A percentile compares a stretch with the other conserved stretches of the same genome.
Conservation (phyloP, 2,113 vertebrate species). For the Oenanthe melanoleuca region DNA sequence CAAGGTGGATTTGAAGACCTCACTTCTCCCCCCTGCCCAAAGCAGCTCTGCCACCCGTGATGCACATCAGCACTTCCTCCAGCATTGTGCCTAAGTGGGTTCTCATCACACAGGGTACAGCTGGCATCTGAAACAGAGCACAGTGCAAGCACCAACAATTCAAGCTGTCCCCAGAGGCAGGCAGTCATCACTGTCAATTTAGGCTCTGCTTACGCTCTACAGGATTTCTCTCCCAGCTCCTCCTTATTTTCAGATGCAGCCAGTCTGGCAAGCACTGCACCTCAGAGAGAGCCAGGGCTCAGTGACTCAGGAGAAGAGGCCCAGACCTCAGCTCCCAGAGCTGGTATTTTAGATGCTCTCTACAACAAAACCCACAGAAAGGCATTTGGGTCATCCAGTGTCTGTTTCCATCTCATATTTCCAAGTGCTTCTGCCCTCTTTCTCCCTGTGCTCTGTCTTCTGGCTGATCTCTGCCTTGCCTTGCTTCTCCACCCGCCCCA, state of each 20-base stretch:
- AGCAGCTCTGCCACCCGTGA: not conserved
- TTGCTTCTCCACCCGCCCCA: rapidly evolving
- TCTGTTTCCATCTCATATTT: not conserved
- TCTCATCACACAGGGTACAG: not conserved
- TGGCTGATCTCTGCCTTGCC: not conserved
- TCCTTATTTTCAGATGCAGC: not conserved
- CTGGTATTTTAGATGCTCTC: not conserved
- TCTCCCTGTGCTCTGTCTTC: not conserved
- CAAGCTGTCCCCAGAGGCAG: not conserved
- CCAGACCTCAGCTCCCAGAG: not conserved
- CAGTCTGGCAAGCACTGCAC: not conserved
- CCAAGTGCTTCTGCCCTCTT: not conserved
- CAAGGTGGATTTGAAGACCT: not conserved
- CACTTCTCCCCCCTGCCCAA: not conserved
- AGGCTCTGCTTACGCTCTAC: not conserved
- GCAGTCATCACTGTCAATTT: not conserved
- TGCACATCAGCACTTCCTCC: not conserved
- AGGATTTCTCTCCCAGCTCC: not conserved
- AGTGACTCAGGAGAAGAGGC: not conserved
- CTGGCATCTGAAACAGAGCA: not conserved
- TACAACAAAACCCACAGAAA: not conserved
- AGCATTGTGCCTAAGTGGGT: not conserved
- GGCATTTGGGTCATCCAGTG: not conserved
- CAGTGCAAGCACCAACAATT: not conserved
- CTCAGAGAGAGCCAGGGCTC: not conserved